These are phyloP conservation scores for Grammomys surdaster DNA, from an alignment of 2,113 vertebrate species.

Conservation along the genomic window DNA sequence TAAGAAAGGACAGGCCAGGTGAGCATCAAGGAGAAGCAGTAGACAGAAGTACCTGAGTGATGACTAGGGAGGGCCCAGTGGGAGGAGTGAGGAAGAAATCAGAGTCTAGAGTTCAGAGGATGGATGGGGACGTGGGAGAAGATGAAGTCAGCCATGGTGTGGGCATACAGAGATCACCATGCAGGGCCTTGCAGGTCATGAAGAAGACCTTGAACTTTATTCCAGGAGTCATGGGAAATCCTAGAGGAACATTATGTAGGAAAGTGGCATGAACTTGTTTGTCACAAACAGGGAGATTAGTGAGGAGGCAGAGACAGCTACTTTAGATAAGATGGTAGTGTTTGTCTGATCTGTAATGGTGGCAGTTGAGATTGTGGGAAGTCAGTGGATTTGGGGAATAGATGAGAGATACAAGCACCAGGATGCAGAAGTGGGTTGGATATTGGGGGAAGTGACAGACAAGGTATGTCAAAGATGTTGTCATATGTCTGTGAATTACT, in stretches of 20 bases:
- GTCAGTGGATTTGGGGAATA: constrained; percentile 20
- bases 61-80: neutral
- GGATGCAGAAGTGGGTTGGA: neutral
- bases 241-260: neutral
- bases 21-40: neutral
- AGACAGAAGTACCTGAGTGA: neutral
- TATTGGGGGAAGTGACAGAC: neutral
- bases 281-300: neutral
- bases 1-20: neutral
- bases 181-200: neutral
- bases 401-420: constrained; percentile 5
- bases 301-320: neutral
- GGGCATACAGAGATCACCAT: neutral
- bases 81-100: neutral
- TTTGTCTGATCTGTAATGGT: neutral
- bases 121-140: neutral
- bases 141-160: neutral
- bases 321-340: neutral
- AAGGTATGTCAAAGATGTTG: constrained; percentile 10
- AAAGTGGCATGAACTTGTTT: neutral
- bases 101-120: constrained; percentile 16
- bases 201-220: constrained; percentile 34
- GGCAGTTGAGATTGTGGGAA: neutral
- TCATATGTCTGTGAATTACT: constrained; percentile 29
- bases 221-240: neutral